Percentiles rank a stretch among this genome's conserved stretches.
These are phyloP conservation scores for Phania funesta DNA, from an alignment of 2,888 invertebrate species.

Conservation along the genomic window DNA sequence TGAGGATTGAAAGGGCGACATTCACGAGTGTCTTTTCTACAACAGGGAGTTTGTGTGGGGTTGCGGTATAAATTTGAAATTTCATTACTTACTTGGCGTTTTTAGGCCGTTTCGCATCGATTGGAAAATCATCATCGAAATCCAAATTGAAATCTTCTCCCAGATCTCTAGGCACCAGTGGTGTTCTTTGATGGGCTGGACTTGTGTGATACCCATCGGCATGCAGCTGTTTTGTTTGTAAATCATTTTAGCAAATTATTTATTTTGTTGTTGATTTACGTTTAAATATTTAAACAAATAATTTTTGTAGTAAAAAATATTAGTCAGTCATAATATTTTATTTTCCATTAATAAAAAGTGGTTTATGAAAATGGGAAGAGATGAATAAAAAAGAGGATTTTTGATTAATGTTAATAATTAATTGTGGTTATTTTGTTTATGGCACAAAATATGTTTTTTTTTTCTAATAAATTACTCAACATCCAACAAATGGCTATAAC, in stretches of 20 bases:
- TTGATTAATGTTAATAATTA: conserved; percentile 5
- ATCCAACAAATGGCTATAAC: conserved; percentile 39
- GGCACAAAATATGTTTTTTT: background rate
- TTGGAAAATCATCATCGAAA: conserved; percentile 80
- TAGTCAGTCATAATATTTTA: background rate
- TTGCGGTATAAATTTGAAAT: conserved; percentile 2
- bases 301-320: conserved; percentile 26
- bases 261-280: conserved; percentile 29
- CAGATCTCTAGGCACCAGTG: conserved; percentile 87
- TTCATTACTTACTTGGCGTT: conserved; percentile 91
- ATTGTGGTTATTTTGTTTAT: background rate
- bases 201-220: conserved; percentile 94
- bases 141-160: conserved; percentile 85
- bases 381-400: background rate
- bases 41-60: conserved; percentile 11
- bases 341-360: conserved; percentile 11
- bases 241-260: conserved; percentile 43
- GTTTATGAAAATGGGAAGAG: background rate
- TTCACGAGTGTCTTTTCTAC: conserved; percentile 23
- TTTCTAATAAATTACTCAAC: conserved; percentile 55
- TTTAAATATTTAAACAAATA: conserved; percentile 17
- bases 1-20: conserved; percentile 41
- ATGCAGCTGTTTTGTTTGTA: conserved; percentile 84
- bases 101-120: conserved; percentile 84
- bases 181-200: conserved; percentile 87